Base-by-base conservation (phyloP, 1,140 invertebrate genomes). In the Leptestheria dahalacensis region DNA sequence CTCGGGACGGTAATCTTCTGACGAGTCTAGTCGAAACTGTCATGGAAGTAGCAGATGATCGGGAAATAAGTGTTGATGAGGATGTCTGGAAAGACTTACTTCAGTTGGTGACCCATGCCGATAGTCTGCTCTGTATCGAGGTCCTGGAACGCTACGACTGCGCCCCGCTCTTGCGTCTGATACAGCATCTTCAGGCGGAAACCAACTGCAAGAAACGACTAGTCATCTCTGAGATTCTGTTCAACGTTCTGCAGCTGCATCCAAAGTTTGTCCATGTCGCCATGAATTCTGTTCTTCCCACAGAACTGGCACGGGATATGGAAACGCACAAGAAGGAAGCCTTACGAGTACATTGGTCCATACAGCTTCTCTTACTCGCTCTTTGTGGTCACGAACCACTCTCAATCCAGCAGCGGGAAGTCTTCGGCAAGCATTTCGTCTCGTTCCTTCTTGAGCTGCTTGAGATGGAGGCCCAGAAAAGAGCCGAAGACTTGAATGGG, bases 131-230 rank as follows among this genome's bases (percentile, higher is more conserved):
- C 20, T 25, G 21, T 26, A 29, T 55, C 21, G 15, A 20, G 26
- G 24, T 33, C 9, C 53, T 55, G 12, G 53, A 55, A 55, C 53
- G 53, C 33, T 33, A 55, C n/a, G 53, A 55, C 33, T 55, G 53
- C 33, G 53, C 53, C 28, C 21, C 33, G 2, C 1, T 55, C 3
- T 11, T 55, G 2, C 53, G 33, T 20, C 28, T 55, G 53, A 20
- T 55, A 29, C 53, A 55, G 26, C 53, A 33, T 55, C 33, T 55
- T 20, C 53, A 55, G 33, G 53, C 53, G 11, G 53, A 55, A 55
- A 55, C 53, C 10, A 29, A 20, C 15, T 55, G 53, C 25, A 55
- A 28, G 21, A 55, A 55, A 20, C 53, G 53, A 28, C 28, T n/a
- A 33, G 20, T 33, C 1, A 55, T 55, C 18, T 20, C 33, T 2